Evolutionary conservation across 2,113 vertebrate genomes (phyloP).

Genomic region (Ptyas mucosa): DNA sequence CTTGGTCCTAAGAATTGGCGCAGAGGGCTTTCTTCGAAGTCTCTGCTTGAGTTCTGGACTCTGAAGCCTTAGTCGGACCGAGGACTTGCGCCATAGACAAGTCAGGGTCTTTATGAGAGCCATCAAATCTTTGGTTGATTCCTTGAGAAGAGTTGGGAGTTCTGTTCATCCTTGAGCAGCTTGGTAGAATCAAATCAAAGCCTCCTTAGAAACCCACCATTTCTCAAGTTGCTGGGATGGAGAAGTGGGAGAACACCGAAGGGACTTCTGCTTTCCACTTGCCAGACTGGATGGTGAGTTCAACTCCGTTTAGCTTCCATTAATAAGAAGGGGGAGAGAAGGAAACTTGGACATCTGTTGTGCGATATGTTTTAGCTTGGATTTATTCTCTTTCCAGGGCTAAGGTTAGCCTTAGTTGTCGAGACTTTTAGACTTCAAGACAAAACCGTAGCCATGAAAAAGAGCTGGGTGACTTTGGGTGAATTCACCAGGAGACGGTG

Average conservation of each 20-base stretch:
- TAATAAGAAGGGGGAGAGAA: fast-evolving
- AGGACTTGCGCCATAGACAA: constrained; percentile 13
- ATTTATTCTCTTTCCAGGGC: background rate
- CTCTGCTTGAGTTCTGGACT: background rate
- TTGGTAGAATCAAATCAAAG: background rate
- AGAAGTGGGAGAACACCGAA: constrained; percentile 59
- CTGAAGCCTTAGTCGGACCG: background rate
- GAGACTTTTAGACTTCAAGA: background rate
- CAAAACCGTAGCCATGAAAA: background rate
- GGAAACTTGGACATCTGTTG: background rate
- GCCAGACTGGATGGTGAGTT: constrained; percentile 77
- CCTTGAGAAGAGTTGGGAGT: background rate
- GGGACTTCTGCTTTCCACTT: constrained; percentile 66
- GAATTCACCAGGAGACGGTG: too few relatives aligned
- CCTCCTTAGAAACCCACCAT: background rate
- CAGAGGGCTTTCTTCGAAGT: background rate
- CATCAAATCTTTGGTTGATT: background rate
- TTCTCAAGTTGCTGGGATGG: constrained; percentile 34
- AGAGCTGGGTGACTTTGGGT: too few relatives aligned
- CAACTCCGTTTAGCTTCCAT: background rate
- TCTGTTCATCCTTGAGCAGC: background rate
- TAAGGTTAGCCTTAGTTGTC: background rate
- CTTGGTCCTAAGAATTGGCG: background rate
- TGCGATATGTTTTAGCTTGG: background rate
- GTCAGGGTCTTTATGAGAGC: background rate